These are phyloP conservation scores for Diabrotica virgifera DNA, from an alignment of 1,140 invertebrate genomes.

Conservation along the genomic window DNA sequence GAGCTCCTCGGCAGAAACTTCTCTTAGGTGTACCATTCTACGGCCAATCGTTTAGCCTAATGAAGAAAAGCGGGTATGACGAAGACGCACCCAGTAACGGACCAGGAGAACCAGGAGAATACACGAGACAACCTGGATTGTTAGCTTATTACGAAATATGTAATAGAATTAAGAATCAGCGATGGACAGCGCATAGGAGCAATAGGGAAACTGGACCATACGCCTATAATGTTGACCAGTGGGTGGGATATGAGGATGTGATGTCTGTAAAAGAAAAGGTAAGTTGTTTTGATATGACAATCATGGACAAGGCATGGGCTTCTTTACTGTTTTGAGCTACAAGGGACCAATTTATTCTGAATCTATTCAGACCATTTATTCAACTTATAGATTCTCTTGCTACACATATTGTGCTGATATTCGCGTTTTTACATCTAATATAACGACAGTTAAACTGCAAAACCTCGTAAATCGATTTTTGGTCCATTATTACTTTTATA, in stretches of 20 bases:
- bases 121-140: constrained; percentile 86
- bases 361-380: no score
- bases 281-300: constrained; percentile 20
- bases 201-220: constrained; percentile 66
- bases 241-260: constrained; percentile 87
- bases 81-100: constrained; percentile 56
- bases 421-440: no score
- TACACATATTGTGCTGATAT: no score
- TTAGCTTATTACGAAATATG: constrained; percentile 88
- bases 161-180: constrained; percentile 60
- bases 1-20: constrained; percentile 77
- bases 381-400: no score
- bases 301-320: not conserved
- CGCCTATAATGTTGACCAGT: constrained; percentile 75
- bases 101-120: constrained; percentile 76
- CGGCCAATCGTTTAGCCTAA: constrained; percentile 79
- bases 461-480: no score
- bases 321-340: no score
- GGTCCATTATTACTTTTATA: no score
- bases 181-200: constrained; percentile 58
- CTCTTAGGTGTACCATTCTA: constrained; percentile 85
- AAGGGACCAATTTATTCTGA: no score
- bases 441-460: no score
- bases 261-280: constrained; percentile 74
- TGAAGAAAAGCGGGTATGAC: constrained; percentile 51